phyloP scores from a whole-genome alignment of 2,797 vertebrate species.

The Hephaestus fuliginosus region DNA sequence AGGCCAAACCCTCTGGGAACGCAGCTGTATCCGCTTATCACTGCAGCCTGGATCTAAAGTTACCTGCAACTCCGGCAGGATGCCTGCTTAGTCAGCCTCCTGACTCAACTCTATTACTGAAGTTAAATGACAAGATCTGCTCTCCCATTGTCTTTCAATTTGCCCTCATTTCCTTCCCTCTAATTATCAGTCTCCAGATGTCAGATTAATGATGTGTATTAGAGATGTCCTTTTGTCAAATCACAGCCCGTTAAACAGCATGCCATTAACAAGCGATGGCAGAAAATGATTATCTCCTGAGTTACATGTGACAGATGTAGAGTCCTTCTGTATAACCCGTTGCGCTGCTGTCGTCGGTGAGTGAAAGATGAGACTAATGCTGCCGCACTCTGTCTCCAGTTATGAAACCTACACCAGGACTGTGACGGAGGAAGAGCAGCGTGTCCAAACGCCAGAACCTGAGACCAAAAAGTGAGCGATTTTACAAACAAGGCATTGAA shows the following conservation, averaged over 20 bases:
- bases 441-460: constrained; percentile 62
- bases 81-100: constrained; percentile 23
- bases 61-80: constrained; percentile 35
- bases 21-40: constrained; percentile 12
- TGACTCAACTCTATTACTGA: constrained; percentile 40
- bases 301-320: constrained; percentile 69
- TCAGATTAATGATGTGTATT: constrained; percentile 77
- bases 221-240: constrained; percentile 77
- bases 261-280: constrained; percentile 70
- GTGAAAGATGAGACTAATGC: constrained; percentile 60
- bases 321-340: constrained; percentile 51
- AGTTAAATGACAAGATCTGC: constrained; percentile 60
- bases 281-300: constrained; percentile 73
- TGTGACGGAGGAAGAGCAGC: constrained; percentile 42
- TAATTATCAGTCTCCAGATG: constrained; percentile 77
- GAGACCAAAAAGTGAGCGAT: constrained; percentile 83
- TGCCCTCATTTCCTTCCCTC: constrained; percentile 69
- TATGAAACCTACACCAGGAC: constrained; percentile 59
- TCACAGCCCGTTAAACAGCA: constrained; percentile 69
- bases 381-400: constrained; percentile 56
- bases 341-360: constrained; percentile 27
- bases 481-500: constrained; percentile 1
- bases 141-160: constrained; percentile 71
- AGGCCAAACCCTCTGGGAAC: constrained; percentile 50
- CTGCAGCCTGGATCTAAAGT: constrained; percentile 29